phyloP scores from a whole-genome alignment of 2,888 invertebrate species.

The Lochmaea crataegi region DNA sequence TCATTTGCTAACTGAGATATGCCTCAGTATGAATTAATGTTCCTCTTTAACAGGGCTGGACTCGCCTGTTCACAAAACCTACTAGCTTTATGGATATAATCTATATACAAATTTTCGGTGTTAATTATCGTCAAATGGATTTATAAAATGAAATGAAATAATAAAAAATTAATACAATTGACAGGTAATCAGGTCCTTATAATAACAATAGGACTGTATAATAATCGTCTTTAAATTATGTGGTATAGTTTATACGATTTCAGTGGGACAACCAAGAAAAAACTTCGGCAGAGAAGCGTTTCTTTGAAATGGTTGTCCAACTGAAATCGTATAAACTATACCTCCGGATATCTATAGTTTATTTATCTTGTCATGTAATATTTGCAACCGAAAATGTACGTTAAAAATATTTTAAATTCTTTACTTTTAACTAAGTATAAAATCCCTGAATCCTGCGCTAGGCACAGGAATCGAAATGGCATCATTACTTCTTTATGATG shows the following conservation, averaged over 20 bases:
- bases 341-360: neutral
- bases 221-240: no score
- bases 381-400: neutral
- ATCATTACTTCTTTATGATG: constrained; percentile 43
- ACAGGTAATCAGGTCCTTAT: no score
- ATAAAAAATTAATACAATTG: no score
- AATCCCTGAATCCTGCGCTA: constrained; percentile 16
- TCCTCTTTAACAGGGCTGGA: constrained; percentile 23
- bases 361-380: neutral
- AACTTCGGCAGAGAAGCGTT: no score
- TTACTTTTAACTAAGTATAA: neutral
- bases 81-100: neutral
- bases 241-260: no score
- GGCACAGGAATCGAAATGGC: constrained; percentile 32
- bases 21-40: constrained; percentile 48
- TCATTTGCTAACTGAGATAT: constrained; percentile 56
- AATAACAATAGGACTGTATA: no score
- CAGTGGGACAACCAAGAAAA: no score
- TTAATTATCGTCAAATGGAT: no score
- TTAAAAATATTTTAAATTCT: neutral
- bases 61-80: neutral
- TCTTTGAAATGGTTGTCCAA: no score
- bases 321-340: no score
- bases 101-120: no score
- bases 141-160: no score